These are phyloP conservation scores for Lemur catta DNA, from an alignment of 2,797 vertebrate species.

Conservation along the genomic window DNA sequence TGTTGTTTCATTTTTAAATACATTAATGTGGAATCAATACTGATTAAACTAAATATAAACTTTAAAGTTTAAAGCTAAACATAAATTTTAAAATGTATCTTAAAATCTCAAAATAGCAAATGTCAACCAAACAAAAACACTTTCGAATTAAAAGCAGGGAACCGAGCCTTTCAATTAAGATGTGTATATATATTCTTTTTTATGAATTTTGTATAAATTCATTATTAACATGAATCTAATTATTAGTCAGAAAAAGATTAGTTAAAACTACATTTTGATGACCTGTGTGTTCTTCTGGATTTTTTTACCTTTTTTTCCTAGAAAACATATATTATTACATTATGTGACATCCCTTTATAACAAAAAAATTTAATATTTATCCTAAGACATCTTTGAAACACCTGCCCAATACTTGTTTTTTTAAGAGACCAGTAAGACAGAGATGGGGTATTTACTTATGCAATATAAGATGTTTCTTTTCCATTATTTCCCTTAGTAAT, in stretches of 20 bases:
- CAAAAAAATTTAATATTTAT: background rate
- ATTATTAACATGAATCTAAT: conserved; percentile 11
- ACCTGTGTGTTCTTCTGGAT: background rate
- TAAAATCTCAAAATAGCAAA: background rate
- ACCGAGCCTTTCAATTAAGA: background rate
- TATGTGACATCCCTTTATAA: background rate
- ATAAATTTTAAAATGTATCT: conserved; percentile 16
- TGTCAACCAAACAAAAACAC: background rate
- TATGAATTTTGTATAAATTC: background rate
- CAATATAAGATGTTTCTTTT: background rate
- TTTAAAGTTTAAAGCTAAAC: background rate
- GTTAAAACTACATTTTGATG: conserved; percentile 27
- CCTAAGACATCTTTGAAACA: conserved; percentile 32
- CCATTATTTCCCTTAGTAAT: background rate
- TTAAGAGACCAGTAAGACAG: background rate
- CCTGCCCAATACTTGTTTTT: background rate
- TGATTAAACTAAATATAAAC: background rate
- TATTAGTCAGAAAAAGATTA: conserved; percentile 20
- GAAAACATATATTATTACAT: background rate
- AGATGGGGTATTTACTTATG: background rate
- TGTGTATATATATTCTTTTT: background rate
- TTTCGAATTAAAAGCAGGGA: conserved; percentile 32
- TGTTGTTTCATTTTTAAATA: conserved; percentile 50
- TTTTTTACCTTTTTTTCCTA: background rate
- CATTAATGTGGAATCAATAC: conserved; percentile 7